Conservation (phyloP, 2,888 invertebrate genomes). For the Harpalus rufipes region DNA sequence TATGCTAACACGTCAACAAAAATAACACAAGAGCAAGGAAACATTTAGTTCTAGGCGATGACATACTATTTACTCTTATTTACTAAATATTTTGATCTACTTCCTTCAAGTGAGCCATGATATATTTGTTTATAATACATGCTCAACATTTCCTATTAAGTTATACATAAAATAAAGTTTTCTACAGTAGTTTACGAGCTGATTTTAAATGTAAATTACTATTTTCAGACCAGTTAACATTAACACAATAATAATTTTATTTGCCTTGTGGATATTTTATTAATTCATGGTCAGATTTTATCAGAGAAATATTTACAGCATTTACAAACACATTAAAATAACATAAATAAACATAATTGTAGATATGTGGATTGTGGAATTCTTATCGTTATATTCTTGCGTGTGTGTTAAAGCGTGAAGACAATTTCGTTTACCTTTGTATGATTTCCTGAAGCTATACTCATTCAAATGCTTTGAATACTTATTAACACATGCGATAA, state of each 20-base stretch:
- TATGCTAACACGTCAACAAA: constrained; percentile 33
- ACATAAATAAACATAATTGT: constrained; percentile 47
- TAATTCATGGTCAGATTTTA: constrained; percentile 53
- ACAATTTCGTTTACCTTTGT: neutral
- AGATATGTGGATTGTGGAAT: constrained; percentile 15
- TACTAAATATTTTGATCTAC: constrained; percentile 28
- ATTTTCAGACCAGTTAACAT: constrained; percentile 49
- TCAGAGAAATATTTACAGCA: constrained; percentile 34
- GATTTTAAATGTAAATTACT: constrained; percentile 45
- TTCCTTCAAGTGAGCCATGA: neutral
- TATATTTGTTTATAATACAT: neutral
- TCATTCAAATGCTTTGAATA: neutral
- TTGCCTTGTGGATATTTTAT: constrained; percentile 50
- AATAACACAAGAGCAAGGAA: constrained; percentile 14
- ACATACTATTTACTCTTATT: constrained; percentile 9
- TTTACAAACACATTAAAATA: constrained; percentile 48
- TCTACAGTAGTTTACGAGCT: constrained; percentile 22
- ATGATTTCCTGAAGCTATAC: neutral
- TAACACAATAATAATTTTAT: constrained; percentile 47
- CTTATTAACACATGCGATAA: too few relatives aligned
- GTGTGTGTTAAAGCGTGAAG: neutral
- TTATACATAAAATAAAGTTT: constrained; percentile 26
- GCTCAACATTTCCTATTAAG: neutral
- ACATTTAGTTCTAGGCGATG: constrained; percentile 4
- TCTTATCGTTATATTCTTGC: neutral